These are phyloP conservation scores for Nansenia antarctica DNA, from an alignment of 2,113 vertebrate species.

Conservation along the genomic window DNA sequence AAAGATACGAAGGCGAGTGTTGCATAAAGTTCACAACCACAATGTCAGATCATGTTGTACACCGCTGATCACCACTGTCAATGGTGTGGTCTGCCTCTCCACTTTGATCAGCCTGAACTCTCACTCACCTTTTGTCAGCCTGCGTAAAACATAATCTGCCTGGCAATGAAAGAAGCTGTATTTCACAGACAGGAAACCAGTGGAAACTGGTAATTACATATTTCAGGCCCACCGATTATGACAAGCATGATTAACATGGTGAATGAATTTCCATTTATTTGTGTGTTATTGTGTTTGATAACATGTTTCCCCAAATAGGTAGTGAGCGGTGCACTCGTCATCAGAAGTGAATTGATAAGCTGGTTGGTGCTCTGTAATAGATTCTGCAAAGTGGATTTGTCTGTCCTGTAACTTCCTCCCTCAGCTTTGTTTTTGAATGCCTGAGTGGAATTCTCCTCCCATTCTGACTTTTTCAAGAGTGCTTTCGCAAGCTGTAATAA, in stretches of 20 bases:
- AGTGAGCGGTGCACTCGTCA: conserved; percentile 46
- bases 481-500: conserved; percentile 60
- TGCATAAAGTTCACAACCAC: no score
- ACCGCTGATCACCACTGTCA: neutral
- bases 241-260: conserved; percentile 42
- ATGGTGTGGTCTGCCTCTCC: conserved; percentile 5
- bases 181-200: conserved; percentile 12
- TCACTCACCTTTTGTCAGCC: conserved; percentile 21
- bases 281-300: conserved; percentile 50
- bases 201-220: conserved; percentile 27
- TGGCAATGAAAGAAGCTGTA: neutral
- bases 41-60: no score
- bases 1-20: no score
- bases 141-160: conserved; percentile 19
- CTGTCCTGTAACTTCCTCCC: conserved; percentile 28
- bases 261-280: conserved; percentile 56
- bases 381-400: conserved; percentile 60
- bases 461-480: conserved; percentile 50
- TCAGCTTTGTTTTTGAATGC: conserved; percentile 26
- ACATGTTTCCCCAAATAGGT: conserved; percentile 53
- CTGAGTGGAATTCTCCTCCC: conserved; percentile 19
- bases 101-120: conserved; percentile 18
- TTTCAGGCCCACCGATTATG: conserved; percentile 23
- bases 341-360: conserved; percentile 57
- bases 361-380: conserved; percentile 65